Conservation (phyloP, 2,888 invertebrate species). For the Tipula lateralis region DNA sequence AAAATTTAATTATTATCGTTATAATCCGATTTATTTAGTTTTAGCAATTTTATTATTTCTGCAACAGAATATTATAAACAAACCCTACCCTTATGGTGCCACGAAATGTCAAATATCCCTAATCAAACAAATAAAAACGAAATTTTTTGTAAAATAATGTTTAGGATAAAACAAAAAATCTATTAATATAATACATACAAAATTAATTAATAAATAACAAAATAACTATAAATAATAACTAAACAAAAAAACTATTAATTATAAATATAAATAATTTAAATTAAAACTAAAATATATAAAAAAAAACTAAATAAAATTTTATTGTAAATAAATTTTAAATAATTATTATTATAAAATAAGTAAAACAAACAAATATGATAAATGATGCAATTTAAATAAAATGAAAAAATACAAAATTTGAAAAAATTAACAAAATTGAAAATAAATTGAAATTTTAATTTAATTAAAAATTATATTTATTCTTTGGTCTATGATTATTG, state of each 20-base stretch:
- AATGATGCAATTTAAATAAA: conserved; percentile 19
- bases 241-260: background rate
- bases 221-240: background rate
- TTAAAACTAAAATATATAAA: background rate
- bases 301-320: background rate
- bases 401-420: background rate
- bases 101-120: background rate
- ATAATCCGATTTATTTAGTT: background rate
- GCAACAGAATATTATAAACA: background rate
- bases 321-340: conserved; percentile 19
- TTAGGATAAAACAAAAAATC: background rate
- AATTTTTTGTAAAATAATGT: background rate
- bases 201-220: background rate
- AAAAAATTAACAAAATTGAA: background rate
- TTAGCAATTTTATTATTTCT: background rate
- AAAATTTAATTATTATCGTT: background rate
- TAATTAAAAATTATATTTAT: conserved; percentile 14
- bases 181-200: background rate
- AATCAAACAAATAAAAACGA: background rate
- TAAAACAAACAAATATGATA: conserved; percentile 15
- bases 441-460: background rate
- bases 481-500: background rate
- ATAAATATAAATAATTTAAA: background rate
- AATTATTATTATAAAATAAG: background rate
- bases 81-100: background rate